Percentiles rank a stretch among this genome's conserved stretches.
Evolutionary conservation across 2,113 vertebrate species (phyloP).

Genomic region (Rhynchopsitta pachyrhyncha): DNA sequence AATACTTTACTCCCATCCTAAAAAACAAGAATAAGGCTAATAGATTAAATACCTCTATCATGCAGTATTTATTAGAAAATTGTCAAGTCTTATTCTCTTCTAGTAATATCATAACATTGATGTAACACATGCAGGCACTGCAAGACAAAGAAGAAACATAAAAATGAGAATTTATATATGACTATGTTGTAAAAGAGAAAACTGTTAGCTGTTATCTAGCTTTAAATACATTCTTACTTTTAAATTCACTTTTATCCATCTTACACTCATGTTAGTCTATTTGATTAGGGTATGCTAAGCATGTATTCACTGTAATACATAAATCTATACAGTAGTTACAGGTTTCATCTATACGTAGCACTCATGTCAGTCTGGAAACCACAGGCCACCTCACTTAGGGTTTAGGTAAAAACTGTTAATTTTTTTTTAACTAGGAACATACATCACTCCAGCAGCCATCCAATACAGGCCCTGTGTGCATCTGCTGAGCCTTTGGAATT

Average conservation of each 20-base stretch:
- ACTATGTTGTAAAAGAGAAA: not conserved
- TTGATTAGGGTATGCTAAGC: not conserved
- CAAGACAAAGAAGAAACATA: not conserved
- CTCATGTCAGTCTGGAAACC: not conserved
- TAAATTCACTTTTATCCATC: not conserved
- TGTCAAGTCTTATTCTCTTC: not conserved
- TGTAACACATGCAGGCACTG: rapidly evolving
- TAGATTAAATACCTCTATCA: not conserved
- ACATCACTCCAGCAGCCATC: conserved; percentile 98
- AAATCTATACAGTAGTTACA: rapidly evolving
- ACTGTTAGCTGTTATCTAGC: not conserved
- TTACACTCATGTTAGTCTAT: not conserved
- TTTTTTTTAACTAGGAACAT: conserved; percentile 35
- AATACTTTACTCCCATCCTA: conserved; percentile 99
- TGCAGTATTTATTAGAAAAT: not conserved
- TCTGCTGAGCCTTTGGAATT: conserved; percentile 98
- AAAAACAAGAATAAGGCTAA: not conserved
- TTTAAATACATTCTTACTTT: not conserved
- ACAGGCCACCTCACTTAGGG: not conserved
- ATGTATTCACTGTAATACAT: not conserved
- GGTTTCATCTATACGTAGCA: not conserved
- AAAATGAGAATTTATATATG: rapidly evolving
- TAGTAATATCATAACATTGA: not conserved
- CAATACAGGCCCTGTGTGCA: conserved; percentile 95
- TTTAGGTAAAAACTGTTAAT: not conserved